Base-by-base conservation (phyloP, 1,140 invertebrate species). In the Maniola jurtina region DNA sequence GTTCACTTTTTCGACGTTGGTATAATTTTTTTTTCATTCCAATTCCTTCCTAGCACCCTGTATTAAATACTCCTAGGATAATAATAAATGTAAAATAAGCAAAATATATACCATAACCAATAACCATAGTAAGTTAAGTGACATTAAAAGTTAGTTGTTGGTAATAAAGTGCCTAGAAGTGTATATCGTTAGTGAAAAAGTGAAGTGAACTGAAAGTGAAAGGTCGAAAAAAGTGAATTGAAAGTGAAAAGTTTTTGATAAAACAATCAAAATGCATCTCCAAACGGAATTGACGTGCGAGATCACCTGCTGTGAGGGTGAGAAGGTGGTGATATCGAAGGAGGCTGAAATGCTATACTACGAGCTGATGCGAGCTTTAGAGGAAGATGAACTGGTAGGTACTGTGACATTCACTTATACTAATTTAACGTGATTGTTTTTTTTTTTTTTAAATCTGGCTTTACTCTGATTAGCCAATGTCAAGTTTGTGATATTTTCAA, bases 271-370 rank as follows among this genome's bases (percentile, higher is more conserved):
- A 68, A 90, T 90, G 88, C 85, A 88, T 73, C 69, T 88, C 14
- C 83, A 83, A 70, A 81, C 79, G 66, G 88, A 90, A 55, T 58
- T 89, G 36, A 61, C 79, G 36, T 80, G 79, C 45, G 86, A 88
- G 15, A 83, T 86, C 52, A 68, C 76, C 36, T 77, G 80, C 66
- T 80, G 81, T 57, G 80, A 84, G 7, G 66, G 73, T 56, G 84
- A 91, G 66, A 91, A 90, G 79, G 56, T 88, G 25, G 84, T 90
- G 77, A 84, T 85, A 34, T 90, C 90, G 6, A 79, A 86, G 62
- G 89, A 91, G 64, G 89, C 89, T 6, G 89, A 91, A 72, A 78
- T 91, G 81, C 80, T 91, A 56, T 91, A 91, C 56, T 91, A 91
- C 66, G 89, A 91, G 75, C 83, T 91, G 50, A 89, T 91, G 64